Conservation (phyloP, 2,113 vertebrate species). For the Psittacula cyanocephala region DNA sequence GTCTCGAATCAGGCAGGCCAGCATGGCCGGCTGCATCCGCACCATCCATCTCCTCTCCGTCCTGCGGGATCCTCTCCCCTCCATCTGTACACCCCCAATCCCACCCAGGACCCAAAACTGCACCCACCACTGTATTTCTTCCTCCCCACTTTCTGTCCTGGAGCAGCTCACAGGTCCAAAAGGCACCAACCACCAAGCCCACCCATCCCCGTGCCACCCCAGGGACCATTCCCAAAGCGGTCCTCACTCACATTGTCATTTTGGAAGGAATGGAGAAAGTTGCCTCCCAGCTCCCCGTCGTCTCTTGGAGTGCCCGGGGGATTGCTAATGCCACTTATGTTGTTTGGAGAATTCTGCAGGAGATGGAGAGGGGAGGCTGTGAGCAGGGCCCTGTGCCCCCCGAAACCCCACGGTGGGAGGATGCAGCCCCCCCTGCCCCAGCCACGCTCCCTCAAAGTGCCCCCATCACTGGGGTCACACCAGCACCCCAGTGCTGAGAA, state of each 20-base stretch:
- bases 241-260: constrained; percentile 91
- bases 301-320: constrained; percentile 96
- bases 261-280: constrained; percentile 99
- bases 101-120: not conserved
- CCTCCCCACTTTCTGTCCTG: not conserved
- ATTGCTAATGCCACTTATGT: constrained; percentile 99
- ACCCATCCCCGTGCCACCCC: rapidly evolving
- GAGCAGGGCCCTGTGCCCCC: not conserved
- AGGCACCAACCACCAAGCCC: not conserved
- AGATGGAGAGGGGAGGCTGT: not conserved
- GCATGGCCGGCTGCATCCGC: not conserved
- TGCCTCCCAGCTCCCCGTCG: constrained; percentile 94
- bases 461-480: not conserved
- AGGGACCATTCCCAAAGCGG: not conserved
- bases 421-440: not conserved
- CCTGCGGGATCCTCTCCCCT: not conserved
- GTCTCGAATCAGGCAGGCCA: rapidly evolving
- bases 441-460: rapidly evolving
- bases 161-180: not conserved
- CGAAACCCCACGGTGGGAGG: rapidly evolving
- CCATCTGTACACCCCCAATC: rapidly evolving
- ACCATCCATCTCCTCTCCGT: not conserved
- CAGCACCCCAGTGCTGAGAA: not conserved
- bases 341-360: constrained; percentile 97
- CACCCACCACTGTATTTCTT: not conserved